Percentiles rank a stretch among this genome's conserved stretches.
These are phyloP conservation scores for Rhagoletis zephyria DNA, from an alignment of 1,140 invertebrate genomes.

Conservation along the genomic window DNA sequence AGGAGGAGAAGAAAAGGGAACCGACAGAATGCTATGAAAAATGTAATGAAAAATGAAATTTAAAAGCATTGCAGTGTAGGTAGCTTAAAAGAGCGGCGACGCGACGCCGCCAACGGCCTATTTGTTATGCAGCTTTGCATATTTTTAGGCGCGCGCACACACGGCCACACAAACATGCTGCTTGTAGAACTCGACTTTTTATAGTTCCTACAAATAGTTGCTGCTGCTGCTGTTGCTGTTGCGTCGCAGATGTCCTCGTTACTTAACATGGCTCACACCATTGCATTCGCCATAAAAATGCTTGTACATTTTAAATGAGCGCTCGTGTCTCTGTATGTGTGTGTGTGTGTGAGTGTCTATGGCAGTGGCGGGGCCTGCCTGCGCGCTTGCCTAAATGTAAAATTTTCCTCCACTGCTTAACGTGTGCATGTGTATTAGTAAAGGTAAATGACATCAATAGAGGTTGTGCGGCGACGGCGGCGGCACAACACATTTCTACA, in stretches of 20 bases:
- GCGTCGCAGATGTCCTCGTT: slow-evolving; percentile 43
- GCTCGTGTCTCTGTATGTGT: too few relatives aligned
- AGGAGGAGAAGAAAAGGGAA: not conserved
- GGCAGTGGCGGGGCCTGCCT: not conserved
- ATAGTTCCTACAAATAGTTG: slow-evolving; percentile 17
- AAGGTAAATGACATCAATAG: slow-evolving; percentile 47
- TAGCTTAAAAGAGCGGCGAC: slow-evolving; percentile 15
- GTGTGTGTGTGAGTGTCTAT: not conserved
- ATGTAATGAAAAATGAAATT: not conserved
- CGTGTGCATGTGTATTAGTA: slow-evolving; percentile 35
- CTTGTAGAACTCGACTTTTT: not conserved
- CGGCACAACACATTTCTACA: not conserved
- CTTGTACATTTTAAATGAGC: slow-evolving; percentile 22
- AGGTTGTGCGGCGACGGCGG: not conserved
- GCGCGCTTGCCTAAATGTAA: slow-evolving; percentile 9
- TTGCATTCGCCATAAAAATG: slow-evolving; percentile 29
- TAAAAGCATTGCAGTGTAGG: not conserved
- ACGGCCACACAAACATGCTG: not conserved
- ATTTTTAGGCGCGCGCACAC: slow-evolving; percentile 36
- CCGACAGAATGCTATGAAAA: not conserved
- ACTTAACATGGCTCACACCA: slow-evolving; percentile 29
- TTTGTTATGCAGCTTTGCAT: slow-evolving; percentile 44
- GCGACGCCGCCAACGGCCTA: slow-evolving; percentile 37
- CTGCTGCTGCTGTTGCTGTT: slow-evolving; percentile 1
- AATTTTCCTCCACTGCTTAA: not conserved